These are phyloP conservation scores for Morphnarchus princeps DNA, from an alignment of 2,113 vertebrate genomes.

Conservation along the genomic window DNA sequence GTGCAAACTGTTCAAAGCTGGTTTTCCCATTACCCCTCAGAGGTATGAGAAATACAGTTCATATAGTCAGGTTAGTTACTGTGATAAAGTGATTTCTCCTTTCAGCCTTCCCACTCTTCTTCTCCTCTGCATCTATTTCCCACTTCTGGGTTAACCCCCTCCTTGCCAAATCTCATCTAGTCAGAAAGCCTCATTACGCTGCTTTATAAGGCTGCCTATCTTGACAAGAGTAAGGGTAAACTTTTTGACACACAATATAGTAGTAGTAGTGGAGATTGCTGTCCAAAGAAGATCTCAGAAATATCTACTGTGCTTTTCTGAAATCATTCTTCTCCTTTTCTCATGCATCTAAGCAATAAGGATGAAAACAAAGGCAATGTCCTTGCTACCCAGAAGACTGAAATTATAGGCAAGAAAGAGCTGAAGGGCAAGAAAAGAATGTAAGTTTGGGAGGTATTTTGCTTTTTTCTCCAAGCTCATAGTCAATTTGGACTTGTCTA, in stretches of 20 bases:
- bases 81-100: background rate
- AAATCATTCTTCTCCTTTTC: background rate
- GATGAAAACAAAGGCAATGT: background rate
- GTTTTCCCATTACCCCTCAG: background rate
- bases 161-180: background rate
- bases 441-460: background rate
- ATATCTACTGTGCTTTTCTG: background rate
- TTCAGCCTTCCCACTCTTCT: background rate
- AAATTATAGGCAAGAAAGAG: background rate
- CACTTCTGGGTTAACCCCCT: background rate
- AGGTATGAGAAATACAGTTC: background rate
- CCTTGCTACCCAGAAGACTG: background rate
- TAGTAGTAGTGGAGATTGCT: background rate
- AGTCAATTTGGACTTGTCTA: background rate
- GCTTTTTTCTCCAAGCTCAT: background rate
- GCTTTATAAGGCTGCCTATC: background rate
- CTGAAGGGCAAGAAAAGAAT: background rate
- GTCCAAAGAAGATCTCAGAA: background rate
- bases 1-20: background rate
- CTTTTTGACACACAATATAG: background rate
- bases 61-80: background rate
- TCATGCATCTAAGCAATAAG: background rate
- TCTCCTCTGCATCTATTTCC: background rate
- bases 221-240: background rate
- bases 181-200: fast-evolving